phyloP scores from a whole-genome alignment of 2,888 invertebrate species.

The Epiblema foenella region DNA sequence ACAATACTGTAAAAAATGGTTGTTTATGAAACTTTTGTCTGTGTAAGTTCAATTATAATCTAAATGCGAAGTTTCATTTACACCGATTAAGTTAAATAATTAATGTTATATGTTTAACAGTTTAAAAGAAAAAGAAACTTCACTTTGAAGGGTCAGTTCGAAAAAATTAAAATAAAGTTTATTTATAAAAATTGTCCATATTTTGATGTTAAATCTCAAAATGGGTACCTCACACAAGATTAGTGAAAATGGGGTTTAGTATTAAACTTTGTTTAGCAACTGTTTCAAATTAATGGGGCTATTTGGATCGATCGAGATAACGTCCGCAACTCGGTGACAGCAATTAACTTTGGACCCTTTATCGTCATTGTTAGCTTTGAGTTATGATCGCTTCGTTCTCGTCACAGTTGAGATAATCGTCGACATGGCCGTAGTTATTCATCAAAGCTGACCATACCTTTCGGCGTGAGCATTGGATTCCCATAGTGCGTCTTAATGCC shows the following conservation, averaged over 20 bases:
- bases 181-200: not conserved
- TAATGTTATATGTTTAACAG: too few relatives aligned
- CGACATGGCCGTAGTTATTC: not conserved
- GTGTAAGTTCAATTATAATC: too few relatives aligned
- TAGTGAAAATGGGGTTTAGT: not conserved
- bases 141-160: too few relatives aligned
- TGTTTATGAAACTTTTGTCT: too few relatives aligned
- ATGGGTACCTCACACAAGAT: not conserved
- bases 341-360: conserved; percentile 42
- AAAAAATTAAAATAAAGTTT: too few relatives aligned
- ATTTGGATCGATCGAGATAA: conserved; percentile 39
- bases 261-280: conserved; percentile 30
- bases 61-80: too few relatives aligned
- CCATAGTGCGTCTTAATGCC: too few relatives aligned
- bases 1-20: too few relatives aligned
- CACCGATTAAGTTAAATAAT: too few relatives aligned
- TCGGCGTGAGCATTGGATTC: too few relatives aligned
- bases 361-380: conserved; percentile 43
- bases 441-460: too few relatives aligned
- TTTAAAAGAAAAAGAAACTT: too few relatives aligned
- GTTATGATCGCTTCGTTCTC: conserved; percentile 41
- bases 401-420: conserved; percentile 25
- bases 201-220: not conserved
- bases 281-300: conserved; percentile 40
- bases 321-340: conserved; percentile 42